phyloP scores from a whole-genome alignment of 2,113 vertebrate genomes.

The Chionomys nivalis region DNA sequence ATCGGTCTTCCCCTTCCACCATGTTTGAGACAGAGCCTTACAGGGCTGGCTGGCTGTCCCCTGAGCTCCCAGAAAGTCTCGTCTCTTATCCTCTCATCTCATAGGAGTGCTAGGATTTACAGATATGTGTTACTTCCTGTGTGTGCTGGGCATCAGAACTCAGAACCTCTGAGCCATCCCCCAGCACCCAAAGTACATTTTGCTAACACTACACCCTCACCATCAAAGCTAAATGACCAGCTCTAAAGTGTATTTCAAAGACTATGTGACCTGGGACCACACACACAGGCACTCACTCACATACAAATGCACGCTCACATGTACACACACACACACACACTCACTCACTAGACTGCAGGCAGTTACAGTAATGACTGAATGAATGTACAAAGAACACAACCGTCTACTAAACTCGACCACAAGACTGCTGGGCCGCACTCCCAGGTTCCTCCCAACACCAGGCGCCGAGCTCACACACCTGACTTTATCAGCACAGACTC shows the following conservation, averaged over 20 bases:
- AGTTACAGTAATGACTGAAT: too few species aligned
- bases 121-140: too few species aligned
- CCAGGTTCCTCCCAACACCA: accelerated
- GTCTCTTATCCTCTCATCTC: background rate
- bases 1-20: background rate
- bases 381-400: accelerated
- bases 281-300: background rate
- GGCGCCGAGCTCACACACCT: accelerated
- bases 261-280: accelerated
- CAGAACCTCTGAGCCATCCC: background rate
- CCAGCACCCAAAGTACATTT: background rate
- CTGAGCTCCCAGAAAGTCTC: background rate
- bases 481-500: background rate
- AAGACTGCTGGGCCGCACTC: too few species aligned
- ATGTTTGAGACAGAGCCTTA: background rate
- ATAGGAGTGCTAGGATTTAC: background rate
- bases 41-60: too few species aligned
- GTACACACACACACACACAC: background rate
- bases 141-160: background rate
- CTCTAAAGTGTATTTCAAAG: background rate
- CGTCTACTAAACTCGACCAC: accelerated
- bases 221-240: background rate
- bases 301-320: background rate
- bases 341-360: background rate
- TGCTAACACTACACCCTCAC: too few species aligned